Percentiles rank a stretch among this genome's conserved stretches.
phyloP scores from a whole-genome alignment of 2,113 vertebrate genomes.

The Rhinichthys klamathensis region DNA sequence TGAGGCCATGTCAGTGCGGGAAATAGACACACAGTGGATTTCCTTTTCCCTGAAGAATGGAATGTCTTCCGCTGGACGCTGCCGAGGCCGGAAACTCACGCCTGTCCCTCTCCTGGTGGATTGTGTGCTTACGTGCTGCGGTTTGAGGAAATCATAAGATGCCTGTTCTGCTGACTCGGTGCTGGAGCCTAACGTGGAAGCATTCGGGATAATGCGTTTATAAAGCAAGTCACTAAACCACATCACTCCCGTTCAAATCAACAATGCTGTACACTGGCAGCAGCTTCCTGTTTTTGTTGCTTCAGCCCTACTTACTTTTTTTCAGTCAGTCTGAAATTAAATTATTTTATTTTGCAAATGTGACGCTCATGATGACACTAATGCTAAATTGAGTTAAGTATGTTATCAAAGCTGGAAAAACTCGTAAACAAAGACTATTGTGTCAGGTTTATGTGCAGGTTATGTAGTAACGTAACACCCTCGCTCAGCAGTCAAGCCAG shows the following conservation, averaged over 20 bases:
- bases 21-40: constrained; percentile 32
- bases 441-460: not conserved
- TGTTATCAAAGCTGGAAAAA: not conserved
- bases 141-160: not conserved
- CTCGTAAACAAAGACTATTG: not conserved
- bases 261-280: too few relatives aligned
- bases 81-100: constrained; percentile 41
- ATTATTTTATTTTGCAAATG: not conserved
- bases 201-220: not conserved
- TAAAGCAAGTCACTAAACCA: not conserved
- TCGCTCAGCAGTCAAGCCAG: not conserved
- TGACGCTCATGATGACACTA: not conserved
- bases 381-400: not conserved
- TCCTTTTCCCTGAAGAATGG: constrained; percentile 32
- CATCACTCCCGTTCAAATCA: not conserved
- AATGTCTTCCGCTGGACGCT: constrained; percentile 12
- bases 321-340: not conserved
- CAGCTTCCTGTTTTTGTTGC: not conserved
- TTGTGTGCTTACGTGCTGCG: not conserved
- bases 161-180: not conserved
- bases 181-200: not conserved
- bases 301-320: not conserved
- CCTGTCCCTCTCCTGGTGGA: not conserved
- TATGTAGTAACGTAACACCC: not conserved
- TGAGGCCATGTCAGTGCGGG: constrained; percentile 10